Evolutionary conservation across 2,888 invertebrate genomes (phyloP).

Genomic region (Lydus trimaculatus): DNA sequence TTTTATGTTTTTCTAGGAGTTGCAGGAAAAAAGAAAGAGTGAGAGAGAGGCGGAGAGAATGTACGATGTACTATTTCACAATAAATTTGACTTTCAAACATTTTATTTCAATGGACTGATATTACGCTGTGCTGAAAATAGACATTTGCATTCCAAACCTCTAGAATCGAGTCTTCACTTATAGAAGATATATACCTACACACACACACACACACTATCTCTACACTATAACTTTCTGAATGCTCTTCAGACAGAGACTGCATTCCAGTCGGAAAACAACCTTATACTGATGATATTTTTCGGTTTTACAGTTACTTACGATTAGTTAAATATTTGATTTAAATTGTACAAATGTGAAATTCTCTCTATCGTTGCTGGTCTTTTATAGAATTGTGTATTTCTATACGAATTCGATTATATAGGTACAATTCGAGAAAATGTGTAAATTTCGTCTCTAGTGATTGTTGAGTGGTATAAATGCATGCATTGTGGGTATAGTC

Average conservation of each 20-base stretch:
- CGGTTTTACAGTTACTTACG: neutral
- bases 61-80: conserved; percentile 6
- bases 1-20: neutral
- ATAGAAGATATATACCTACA: no score
- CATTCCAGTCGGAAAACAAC: neutral
- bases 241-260: conserved; percentile 9
- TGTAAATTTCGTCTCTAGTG: neutral
- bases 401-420: no score
- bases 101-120: conserved; percentile 24
- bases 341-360: conserved; percentile 14
- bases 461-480: neutral
- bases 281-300: conserved; percentile 3
- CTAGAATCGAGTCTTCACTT: conserved; percentile 26
- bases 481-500: neutral
- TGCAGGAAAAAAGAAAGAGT: neutral
- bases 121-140: conserved; percentile 33
- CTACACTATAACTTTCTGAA: conserved; percentile 8
- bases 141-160: conserved; percentile 37
- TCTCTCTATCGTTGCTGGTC: neutral
- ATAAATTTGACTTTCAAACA: conserved; percentile 28
- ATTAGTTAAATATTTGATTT: neutral
- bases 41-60: neutral
- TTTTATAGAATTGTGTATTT: no score
- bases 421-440: neutral
- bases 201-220: conserved; percentile 15